These are phyloP conservation scores for Caranx ignobilis DNA, from an alignment of 2,113 vertebrate species.

Conservation along the genomic window DNA sequence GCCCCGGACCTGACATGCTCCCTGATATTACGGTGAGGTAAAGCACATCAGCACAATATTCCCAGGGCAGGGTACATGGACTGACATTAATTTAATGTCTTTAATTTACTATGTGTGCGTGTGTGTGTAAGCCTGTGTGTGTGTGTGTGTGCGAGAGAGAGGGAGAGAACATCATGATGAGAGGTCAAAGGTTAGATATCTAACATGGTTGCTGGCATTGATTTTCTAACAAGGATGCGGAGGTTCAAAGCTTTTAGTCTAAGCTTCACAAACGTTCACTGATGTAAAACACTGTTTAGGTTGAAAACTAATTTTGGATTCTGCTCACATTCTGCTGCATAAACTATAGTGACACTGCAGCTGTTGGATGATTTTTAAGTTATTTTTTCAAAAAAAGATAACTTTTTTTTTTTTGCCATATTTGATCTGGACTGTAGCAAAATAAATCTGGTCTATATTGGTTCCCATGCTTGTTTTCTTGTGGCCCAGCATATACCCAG, in stretches of 20 bases:
- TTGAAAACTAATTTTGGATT: not conserved
- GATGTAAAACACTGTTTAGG: not conserved
- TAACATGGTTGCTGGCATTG: conserved; percentile 43
- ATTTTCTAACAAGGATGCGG: conserved; percentile 26
- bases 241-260: conserved; percentile 9
- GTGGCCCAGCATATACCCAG: too few species aligned
- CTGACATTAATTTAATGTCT: conserved; percentile 6
- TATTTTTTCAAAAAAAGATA: too few species aligned
- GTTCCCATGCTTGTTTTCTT: too few species aligned
- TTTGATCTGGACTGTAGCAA: too few species aligned
- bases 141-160: not conserved
- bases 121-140: conserved; percentile 7
- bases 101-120: conserved; percentile 2
- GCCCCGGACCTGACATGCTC: conserved; percentile 9
- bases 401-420: too few species aligned
- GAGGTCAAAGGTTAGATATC: conserved; percentile 58
- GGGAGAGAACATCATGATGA: not conserved
- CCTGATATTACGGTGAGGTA: conserved; percentile 20
- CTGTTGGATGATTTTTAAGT: too few species aligned
- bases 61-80: not conserved
- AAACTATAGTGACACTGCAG: not conserved
- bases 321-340: not conserved
- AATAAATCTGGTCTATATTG: too few species aligned
- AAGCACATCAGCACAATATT: conserved; percentile 31
- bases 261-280: not conserved